Evolutionary conservation across 2,888 invertebrate genomes (phyloP).

Genomic region (Notodonta dromedarius): DNA sequence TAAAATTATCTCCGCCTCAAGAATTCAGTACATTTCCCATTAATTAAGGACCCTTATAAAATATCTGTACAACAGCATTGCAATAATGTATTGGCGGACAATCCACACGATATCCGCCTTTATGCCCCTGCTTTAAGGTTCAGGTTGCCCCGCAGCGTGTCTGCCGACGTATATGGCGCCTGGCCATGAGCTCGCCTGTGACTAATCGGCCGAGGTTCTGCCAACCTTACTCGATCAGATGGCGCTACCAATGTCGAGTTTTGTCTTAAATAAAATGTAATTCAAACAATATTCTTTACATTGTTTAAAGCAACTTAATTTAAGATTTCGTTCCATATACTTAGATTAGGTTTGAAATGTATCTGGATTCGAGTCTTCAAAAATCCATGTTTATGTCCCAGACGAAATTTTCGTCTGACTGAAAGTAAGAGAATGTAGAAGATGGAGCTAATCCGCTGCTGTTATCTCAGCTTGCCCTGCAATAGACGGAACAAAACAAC

Average conservation of each 20-base stretch:
- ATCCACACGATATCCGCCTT: slow-evolving; percentile 5
- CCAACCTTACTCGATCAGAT: slow-evolving; percentile 30
- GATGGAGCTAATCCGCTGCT: no score
- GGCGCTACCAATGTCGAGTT: slow-evolving; percentile 5
- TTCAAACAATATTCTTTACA: not conserved
- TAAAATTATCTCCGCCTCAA: slow-evolving; percentile 1
- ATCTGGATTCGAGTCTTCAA: no score
- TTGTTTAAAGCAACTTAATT: not conserved
- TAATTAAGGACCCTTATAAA: slow-evolving; percentile 10
- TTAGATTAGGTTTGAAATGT: no score
- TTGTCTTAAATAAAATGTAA: not conserved
- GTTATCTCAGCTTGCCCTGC: no score
- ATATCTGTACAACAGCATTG: slow-evolving; percentile 8
- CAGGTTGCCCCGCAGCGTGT: slow-evolving; percentile 15
- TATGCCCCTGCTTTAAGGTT: slow-evolving; percentile 5
- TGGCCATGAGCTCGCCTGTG: slow-evolving; percentile 37
- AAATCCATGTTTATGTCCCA: no score
- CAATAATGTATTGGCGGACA: slow-evolving; percentile 12
- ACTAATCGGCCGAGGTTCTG: slow-evolving; percentile 42
- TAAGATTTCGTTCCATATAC: no score
- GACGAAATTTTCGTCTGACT: no score
- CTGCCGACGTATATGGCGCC: slow-evolving; percentile 31
- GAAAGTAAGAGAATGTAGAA: no score
- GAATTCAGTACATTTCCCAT: slow-evolving; percentile 7
- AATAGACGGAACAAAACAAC: no score